Conservation (phyloP, 2,113 vertebrate genomes). For the Cebus imitator region DNA sequence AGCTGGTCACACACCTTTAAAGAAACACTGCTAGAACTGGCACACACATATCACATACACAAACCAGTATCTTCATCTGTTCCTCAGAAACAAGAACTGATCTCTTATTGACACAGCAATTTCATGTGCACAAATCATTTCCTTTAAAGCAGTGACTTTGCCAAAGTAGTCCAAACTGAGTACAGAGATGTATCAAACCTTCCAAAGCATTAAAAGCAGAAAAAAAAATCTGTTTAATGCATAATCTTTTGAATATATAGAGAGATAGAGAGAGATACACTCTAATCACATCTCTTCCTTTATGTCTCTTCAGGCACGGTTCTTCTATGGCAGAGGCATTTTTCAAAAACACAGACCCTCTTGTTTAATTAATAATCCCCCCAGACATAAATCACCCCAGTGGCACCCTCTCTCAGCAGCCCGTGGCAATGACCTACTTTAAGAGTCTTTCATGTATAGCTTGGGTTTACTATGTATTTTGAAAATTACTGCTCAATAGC, state of each 20-base stretch:
- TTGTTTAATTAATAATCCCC: constrained; percentile 82
- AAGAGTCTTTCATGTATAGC: constrained; percentile 73
- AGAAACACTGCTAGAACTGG: neutral
- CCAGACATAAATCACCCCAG: constrained; percentile 77
- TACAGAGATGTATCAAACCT: constrained; percentile 30
- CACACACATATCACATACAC: too few relatives aligned
- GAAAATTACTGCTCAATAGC: constrained; percentile 76
- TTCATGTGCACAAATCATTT: neutral
- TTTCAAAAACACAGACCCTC: constrained; percentile 77
- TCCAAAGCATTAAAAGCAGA: neutral
- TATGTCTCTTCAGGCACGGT: constrained; percentile 7
- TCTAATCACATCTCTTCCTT: constrained; percentile 66
- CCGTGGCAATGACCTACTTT: constrained; percentile 79
- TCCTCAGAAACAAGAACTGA: neutral
- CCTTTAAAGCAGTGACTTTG: neutral
- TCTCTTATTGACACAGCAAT: neutral
- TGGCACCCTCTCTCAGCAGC: constrained; percentile 70
- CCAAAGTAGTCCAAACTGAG: constrained; percentile 41
- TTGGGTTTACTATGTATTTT: constrained; percentile 78
- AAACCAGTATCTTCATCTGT: fast-evolving
- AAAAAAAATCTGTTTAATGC: neutral
- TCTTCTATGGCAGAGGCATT: constrained; percentile 70
- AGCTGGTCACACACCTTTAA: neutral
- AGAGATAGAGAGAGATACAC: neutral
- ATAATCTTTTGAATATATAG: constrained; percentile 51